Base-by-base conservation (phyloP, 2,797 vertebrate species). In the Ibycter americanus region DNA sequence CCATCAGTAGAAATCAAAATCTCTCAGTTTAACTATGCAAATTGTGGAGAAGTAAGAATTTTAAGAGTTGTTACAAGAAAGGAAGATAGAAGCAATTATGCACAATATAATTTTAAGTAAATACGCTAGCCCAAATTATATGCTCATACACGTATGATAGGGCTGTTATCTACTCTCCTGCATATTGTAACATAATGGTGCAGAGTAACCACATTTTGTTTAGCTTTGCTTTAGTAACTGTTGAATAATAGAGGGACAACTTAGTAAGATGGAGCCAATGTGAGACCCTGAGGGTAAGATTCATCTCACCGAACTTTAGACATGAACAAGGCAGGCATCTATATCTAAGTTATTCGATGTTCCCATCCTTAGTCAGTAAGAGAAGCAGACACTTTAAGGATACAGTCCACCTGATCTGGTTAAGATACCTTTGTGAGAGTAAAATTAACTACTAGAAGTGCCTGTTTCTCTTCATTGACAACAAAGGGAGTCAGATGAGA, bases 401-500 rank as follows among this genome's bases (percentile, higher is more conserved):
- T 49, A 88, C 29, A 70, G 70, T 52, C 34, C 55, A 71, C 44
- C 38, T 32, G 20, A 55, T 82, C 31, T 77, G 51, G 22, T 54
- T 68, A 76, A 84, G 32, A 11, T 44, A 42, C 26, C 42, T 79
- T 81, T 49, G 61, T 47, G 42, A 62, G n/a, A 89, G 73, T 52
- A 79, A 93, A 84, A 80, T 15, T 5, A 58, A 94, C 31, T 44
- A 34, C 27, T 44, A 63, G 47, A 80, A 89, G 81, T 89, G 84
- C n/a, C 71, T 87, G 73, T 42, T 96, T 92, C 90, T 96, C 88
- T 86, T 83, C 13, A 66, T 6, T 80, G 79, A 89, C 82, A 91
- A 67, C 31, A 72, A 83, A 81, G 46, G 61, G 40, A 44, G 54
- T 83, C 34, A 18, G 78, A 89, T 27, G 29, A 88, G 85, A 90